Percentiles rank a stretch among this genome's conserved stretches.
Evolutionary conservation across 2,888 invertebrate species (phyloP).

Genomic region (Diplazon laetatorius): DNA sequence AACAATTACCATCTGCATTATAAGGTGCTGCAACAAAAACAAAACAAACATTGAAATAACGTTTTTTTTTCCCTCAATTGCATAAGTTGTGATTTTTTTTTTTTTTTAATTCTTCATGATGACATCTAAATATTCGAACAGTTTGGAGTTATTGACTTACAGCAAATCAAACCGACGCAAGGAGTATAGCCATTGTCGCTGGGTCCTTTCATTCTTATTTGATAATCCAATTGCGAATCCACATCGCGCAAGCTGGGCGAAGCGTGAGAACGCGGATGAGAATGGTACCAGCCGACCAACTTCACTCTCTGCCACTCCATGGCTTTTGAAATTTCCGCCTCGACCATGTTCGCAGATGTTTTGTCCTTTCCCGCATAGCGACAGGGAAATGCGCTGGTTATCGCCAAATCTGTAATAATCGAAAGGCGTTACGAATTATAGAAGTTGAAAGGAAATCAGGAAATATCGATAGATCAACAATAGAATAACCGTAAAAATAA

Average conservation of each 20-base stretch:
- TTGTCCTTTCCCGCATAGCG: slow-evolving; percentile 91
- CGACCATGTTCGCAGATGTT: slow-evolving; percentile 89
- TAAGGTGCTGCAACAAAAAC: slow-evolving; percentile 88
- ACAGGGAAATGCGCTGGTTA: slow-evolving; percentile 95
- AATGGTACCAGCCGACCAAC: slow-evolving; percentile 97
- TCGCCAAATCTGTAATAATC: slow-evolving; percentile 89
- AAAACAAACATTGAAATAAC: slow-evolving; percentile 35
- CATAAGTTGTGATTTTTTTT: too few relatives aligned
- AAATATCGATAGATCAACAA: too few relatives aligned
- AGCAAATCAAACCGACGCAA: slow-evolving; percentile 95
- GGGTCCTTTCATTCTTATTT: slow-evolving; percentile 96
- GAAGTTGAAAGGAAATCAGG: too few relatives aligned
- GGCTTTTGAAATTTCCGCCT: slow-evolving; percentile 91
- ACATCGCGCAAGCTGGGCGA: slow-evolving; percentile 95
- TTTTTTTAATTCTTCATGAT: neutral
- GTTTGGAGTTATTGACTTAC: slow-evolving; percentile 85
- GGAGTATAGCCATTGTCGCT: slow-evolving; percentile 96
- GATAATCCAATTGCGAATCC: slow-evolving; percentile 96
- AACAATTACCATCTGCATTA: slow-evolving; percentile 89
- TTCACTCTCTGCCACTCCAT: slow-evolving; percentile 92
- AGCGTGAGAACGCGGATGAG: slow-evolving; percentile 94
- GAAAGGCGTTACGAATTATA: neutral
- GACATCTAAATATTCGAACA: neutral
- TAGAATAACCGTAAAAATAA: too few relatives aligned
- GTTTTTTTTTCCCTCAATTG: slow-evolving; percentile 6